Percentiles rank a stretch among this genome's conserved stretches.
These are phyloP conservation scores for Scophthalmus maximus DNA, from an alignment of 2,113 vertebrate genomes.

Conservation along the genomic window DNA sequence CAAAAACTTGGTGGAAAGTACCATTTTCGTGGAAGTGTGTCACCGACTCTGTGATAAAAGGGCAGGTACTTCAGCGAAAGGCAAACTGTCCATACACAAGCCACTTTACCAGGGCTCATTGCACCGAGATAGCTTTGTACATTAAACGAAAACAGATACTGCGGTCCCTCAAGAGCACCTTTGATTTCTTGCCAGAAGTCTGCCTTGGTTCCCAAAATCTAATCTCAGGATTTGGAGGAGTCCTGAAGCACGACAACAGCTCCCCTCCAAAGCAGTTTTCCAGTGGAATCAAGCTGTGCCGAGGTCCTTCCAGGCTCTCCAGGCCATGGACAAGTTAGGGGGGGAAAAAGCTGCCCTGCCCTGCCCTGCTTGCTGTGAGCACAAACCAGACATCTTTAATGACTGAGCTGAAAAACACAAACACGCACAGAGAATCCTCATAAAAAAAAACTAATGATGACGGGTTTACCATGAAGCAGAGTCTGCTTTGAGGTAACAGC, in stretches of 20 bases:
- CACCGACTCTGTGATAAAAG: conserved; percentile 33
- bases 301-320: conserved; percentile 31
- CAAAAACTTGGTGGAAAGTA: conserved; percentile 29
- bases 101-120: conserved; percentile 62
- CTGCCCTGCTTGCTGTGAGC: conserved; percentile 39
- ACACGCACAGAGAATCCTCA: conserved; percentile 60
- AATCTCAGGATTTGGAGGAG: conserved; percentile 66
- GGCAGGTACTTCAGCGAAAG: conserved; percentile 54
- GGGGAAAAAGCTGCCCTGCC: conserved; percentile 2
- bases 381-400: conserved; percentile 67
- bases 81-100: conserved; percentile 45
- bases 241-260: conserved; percentile 57
- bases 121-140: conserved; percentile 64
- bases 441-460: conserved; percentile 71
- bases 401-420: conserved; percentile 58
- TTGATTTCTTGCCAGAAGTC: conserved; percentile 71
- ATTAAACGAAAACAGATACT: conserved; percentile 78
- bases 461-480: conserved; percentile 61
- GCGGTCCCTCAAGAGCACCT: conserved; percentile 55
- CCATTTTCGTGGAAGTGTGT: conserved; percentile 36
- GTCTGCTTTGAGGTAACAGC: conserved; percentile 56
- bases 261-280: conserved; percentile 50
- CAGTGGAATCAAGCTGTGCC: conserved; percentile 37
- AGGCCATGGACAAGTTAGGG: conserved; percentile 19
- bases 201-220: conserved; percentile 63